Conservation (phyloP, 2,888 invertebrate species). For the Megamerina dolium region DNA sequence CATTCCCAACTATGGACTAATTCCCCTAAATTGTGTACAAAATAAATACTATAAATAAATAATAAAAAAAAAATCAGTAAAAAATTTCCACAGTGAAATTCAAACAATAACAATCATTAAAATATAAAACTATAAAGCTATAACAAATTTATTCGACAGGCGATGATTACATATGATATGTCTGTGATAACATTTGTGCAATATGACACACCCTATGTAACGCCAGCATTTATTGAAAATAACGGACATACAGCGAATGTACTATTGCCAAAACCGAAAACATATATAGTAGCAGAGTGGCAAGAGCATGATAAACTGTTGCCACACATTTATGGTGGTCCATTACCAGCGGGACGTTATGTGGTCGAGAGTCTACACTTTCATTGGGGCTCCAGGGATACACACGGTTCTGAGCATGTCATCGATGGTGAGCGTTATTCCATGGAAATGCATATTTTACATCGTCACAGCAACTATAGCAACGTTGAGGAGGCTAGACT, state of each 20-base stretch:
- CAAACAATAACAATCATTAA: no score
- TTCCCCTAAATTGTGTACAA: no score
- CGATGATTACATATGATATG: conserved; percentile 13
- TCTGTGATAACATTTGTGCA: conserved; percentile 15
- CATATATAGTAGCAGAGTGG: conserved; percentile 8
- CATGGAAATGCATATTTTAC: conserved; percentile 26
- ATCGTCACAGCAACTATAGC: conserved; percentile 22
- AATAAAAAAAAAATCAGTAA: no score
- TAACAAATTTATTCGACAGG: no score
- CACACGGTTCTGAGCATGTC: conserved; percentile 25
- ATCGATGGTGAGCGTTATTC: conserved; percentile 23
- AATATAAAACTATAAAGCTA: no score
- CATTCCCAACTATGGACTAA: no score
- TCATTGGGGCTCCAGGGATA: conserved; percentile 26
- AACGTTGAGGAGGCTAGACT: conserved; percentile 20
- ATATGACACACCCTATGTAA: conserved; percentile 15
- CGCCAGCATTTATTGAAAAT: conserved; percentile 16
- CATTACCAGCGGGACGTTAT: conserved; percentile 14
- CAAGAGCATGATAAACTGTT: conserved; percentile 11
- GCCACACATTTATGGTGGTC: conserved; percentile 18
- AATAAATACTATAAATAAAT: no score
- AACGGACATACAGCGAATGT: conserved; percentile 23
- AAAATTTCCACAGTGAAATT: no score
- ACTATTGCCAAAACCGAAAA: conserved; percentile 15
- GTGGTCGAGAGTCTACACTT: conserved; percentile 24